Evolutionary conservation across 2,888 invertebrate species (phyloP), one percentile per base, ranked within the genome.

Genomic region (Agrochola litura): DNA sequence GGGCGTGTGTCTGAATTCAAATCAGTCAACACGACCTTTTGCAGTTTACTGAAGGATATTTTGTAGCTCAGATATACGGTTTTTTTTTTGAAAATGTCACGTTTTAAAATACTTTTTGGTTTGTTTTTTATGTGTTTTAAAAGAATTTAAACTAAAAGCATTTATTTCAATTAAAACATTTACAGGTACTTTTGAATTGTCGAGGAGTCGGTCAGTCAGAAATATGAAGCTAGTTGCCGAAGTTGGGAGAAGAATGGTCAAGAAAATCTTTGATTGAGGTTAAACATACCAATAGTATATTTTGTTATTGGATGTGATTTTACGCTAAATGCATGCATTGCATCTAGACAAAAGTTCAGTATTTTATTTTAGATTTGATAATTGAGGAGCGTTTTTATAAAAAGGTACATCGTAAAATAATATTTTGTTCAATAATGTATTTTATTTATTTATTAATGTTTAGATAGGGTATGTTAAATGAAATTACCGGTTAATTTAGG

Each of bases 1-100:
- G 72, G 72, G 74, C 81, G 79, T 74, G 82, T 77, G 58, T 46
- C 77, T 81, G 83, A 84, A 84, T 84, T 63, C 16, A 77, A 85
- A 85, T 74, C 64, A 73, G 84, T 78, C 69, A 73, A 81, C 79
- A 78, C 54, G 76, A 70, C 80, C 76, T 70, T 81, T 85, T 75
- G 65, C 70, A 60, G 67, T 74, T 69, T 46, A 76, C 71, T 46
- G 41, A 73, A 69, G 37, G 37, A 61, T 65, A 72, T 69, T 73
- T 77, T 71, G 56, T 54, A 16, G 22, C 8, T 22, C 41, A 22
- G 49, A 58, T 46, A 60, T 30, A 76, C 65, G n/a, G 12, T 37
- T 56, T 61, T 65, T n/a, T 25, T 3, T 65, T 73, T 71, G 61
- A 71, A 73, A 67, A 64, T 61, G 14, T 56, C 54, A 52, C 52